Evolutionary conservation across 2,888 invertebrate genomes (phyloP).

Genomic region (Tipula confusa): DNA sequence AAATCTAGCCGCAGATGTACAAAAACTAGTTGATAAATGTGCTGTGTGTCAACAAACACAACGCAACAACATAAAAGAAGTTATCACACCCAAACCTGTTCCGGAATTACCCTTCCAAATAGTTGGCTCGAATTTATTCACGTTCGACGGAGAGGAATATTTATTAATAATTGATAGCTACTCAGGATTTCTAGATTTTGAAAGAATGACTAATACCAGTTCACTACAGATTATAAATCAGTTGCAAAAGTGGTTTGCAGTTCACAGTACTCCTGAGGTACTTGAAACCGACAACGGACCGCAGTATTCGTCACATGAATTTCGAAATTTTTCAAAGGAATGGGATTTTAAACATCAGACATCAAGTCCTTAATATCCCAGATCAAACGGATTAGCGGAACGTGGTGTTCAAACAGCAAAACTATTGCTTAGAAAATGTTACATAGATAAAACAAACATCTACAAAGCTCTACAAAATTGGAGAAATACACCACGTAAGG

Average conservation of each 20-base stretch:
- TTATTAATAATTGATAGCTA: neutral
- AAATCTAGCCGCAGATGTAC: neutral
- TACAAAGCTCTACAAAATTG: neutral
- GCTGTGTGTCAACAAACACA: too few relatives aligned
- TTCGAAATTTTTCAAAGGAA: constrained; percentile 36
- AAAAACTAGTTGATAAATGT: neutral
- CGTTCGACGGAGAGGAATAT: too few relatives aligned
- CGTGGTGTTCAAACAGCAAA: neutral
- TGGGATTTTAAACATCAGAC: constrained; percentile 33
- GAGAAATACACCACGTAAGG: neutral
- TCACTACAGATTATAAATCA: too few relatives aligned
- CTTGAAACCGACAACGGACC: constrained; percentile 37
- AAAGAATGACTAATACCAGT: too few relatives aligned
- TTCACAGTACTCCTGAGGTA: constrained; percentile 34
- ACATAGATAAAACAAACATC: neutral
- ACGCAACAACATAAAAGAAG: too few relatives aligned
- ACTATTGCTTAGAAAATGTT: neutral
- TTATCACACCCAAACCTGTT: too few relatives aligned
- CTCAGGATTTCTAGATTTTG: too few relatives aligned
- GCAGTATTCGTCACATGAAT: constrained; percentile 37
- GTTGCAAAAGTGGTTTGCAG: neutral
- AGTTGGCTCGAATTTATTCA: too few relatives aligned
- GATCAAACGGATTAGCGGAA: constrained; percentile 34
- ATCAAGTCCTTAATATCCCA: too few relatives aligned
- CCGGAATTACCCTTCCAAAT: too few relatives aligned